Evolutionary conservation across 2,797 vertebrate genomes (phyloP).

Genomic region (Tapirus indicus): DNA sequence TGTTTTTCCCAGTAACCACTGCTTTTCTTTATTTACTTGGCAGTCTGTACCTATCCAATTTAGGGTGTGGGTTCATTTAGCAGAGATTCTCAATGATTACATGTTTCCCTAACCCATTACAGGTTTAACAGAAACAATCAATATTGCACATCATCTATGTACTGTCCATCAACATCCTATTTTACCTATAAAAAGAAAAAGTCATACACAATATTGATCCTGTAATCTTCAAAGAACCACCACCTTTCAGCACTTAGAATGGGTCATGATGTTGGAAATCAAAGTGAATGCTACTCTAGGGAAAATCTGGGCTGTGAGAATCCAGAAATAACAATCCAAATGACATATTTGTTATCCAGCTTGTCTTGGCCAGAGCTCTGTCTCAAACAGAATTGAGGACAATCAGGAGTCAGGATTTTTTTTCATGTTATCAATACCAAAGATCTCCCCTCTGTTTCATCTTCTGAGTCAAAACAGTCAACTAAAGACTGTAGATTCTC

Average conservation of each 20-base stretch:
- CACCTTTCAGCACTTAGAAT: slow-evolving; percentile 23
- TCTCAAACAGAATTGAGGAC: background rate
- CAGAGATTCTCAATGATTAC: background rate
- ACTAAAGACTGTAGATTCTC: background rate
- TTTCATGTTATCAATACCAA: background rate
- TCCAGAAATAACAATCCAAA: background rate
- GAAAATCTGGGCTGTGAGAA: slow-evolving; percentile 14
- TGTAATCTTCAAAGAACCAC: slow-evolving; percentile 34
- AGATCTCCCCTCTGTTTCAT: background rate
- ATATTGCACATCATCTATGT: background rate
- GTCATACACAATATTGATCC: background rate
- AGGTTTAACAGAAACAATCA: background rate
- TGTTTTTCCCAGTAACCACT: background rate
- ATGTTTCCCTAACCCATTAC: background rate
- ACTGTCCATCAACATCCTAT: background rate
- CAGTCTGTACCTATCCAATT: background rate
- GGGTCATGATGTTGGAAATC: slow-evolving; percentile 22
- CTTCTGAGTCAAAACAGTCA: background rate
- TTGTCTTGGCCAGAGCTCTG: slow-evolving; percentile 34
- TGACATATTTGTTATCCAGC: background rate
- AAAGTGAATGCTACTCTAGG: slow-evolving; percentile 47
- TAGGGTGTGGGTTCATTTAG: background rate
- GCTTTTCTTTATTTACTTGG: background rate
- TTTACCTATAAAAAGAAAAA: slow-evolving; percentile 16
- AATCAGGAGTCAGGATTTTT: background rate